Base-by-base conservation (phyloP, 2,888 invertebrate genomes). In the Amphimallon solstitiale region DNA sequence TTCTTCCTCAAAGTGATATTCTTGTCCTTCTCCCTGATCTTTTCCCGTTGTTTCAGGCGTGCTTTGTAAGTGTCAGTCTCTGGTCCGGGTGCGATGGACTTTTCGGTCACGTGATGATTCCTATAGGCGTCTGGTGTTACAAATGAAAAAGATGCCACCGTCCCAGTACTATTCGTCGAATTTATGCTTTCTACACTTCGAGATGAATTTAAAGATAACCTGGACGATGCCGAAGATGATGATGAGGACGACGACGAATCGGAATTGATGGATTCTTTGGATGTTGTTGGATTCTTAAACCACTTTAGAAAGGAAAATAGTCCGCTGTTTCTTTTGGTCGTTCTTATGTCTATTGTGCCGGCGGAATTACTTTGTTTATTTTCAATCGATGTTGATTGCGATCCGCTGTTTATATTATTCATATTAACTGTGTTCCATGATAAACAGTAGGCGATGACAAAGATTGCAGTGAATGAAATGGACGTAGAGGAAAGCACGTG, bases 141-240 rank as follows among this genome's bases (percentile, higher is more conserved):
- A 79, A 88, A 92, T 14, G 90, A 88, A 77, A 92, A 92, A 76
- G 91, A 91, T 40, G 87, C 87, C 14, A 88, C 90, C 7, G 91
- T 91, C 54, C 90, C 88, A 65, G 88, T 90, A 73, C 92, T 92
- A 76, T 89, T 88, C 54, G 86, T 85, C 72, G 91, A 91, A 73
- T 88, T 87, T 69, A 90, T 83, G 78, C 90, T 90, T 69, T 85
- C 86, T 72, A 81, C 84, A 78, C 87, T 87, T 68, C 86, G 85
- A 51, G 84, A 83, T 2, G 64, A 52, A 2, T 56, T 40, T n/a
- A 46, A 15, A 5, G 56, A 38, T 15, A 43, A 59, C 9, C 29
- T 43, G 14, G 56, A 59, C 1, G 51, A 51, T 5, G 84, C 83
- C n/a, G 59, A 15, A 38, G 35, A n/a, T 14, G 29, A 34, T 17